Evolutionary conservation across 2,113 vertebrate species (phyloP), one percentile per base, ranked within the genome.

Genomic region (Peromyscus leucopus): DNA sequence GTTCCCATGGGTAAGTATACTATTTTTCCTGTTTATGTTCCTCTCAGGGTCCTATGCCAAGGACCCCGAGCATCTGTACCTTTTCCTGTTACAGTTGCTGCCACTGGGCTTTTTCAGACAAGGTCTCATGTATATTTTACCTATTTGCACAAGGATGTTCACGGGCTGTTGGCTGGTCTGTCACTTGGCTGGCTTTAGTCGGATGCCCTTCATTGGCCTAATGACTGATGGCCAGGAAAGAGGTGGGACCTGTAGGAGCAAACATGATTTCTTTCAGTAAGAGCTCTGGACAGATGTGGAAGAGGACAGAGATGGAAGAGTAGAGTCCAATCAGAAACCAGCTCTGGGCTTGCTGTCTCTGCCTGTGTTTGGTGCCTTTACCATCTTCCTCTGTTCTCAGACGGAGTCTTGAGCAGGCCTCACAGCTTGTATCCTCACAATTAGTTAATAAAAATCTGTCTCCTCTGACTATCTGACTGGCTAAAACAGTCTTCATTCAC

Each of bases 381-480:
- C 4, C 4, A 36, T 51, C 6, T 83, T 91, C 13, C 67, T 96
- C 42, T 51, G 48, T n/a, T 80, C n/a, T 28, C 31, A 51, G 28
- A 59, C 61, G 16, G 67, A 97, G 80, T 84, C 69, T 51, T 89
- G 8, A 17, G 78, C 69, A 94, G 87, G 84, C 1, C 46, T 86
- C 63, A 89, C 75, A 86, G 67, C 24, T 93, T 78, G 63, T 22
- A 48, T 65, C 21, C 51, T 96, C 24, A 95, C 42, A 71, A 55
- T 90, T 87, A 96, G 89, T 88, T 71, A 87, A 94, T 42, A 95
- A 94, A 94, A 97, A 76, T 84, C 74, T 95, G 5, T 88, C 46
- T 94, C 21, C 24, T 87, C 31, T 84, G 48, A 33, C 80, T 17
- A 80, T 65, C 72, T 92, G 39, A 90, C 63, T 97, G 87, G 5